Base-by-base conservation (phyloP, 1,140 invertebrate genomes). In the Sycophila sp. region DNA sequence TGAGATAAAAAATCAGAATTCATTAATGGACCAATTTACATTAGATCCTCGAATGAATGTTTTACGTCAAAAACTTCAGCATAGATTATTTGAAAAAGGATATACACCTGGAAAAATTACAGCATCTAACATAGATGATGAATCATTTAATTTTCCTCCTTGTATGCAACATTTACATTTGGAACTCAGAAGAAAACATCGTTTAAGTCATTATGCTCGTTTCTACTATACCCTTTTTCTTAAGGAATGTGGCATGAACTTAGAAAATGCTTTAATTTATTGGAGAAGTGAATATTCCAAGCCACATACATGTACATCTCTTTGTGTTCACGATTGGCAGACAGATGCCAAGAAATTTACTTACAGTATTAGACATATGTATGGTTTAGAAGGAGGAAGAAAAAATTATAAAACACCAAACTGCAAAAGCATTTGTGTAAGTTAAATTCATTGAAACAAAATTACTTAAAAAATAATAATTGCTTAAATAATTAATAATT, bases 161-260 rank as follows among this genome's bases (percentile, higher is more conserved):
- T 95, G 93, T 80, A 94, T 94, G 93, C 84, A 89, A 71, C 89
- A 92, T 77, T 83, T 94, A 51, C 92, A 94, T 77, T 77, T 85
- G n/a, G 74, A 83, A 51, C 75, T 94, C 38, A 76, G 88, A 51
- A 86, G 83, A 36, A 89, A 88, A 66, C 93, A 95, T 81, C 90
- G 94, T 80, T 80, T 95, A 30, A 89, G 88, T 60, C 93, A 95
- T 78, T 87, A 90, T 73, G 92, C 92, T 38, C 86, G 93, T 77
- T 90, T 92, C 72, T 87, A 90, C 73, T 91, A 90, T 71, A 92
- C 90, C 66, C 80, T 93, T 6, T 93, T 91, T 82, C 78, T 93
- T 19, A 93, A 93, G 87, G 91, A 92, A 76, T 88, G 90, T 75
- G 91, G 91, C 0, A 87, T 93, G 86, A 86, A 88, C 30, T 73